Evolutionary conservation across 2,888 invertebrate species (phyloP).

Genomic region (Rhogogaster chlorosoma): DNA sequence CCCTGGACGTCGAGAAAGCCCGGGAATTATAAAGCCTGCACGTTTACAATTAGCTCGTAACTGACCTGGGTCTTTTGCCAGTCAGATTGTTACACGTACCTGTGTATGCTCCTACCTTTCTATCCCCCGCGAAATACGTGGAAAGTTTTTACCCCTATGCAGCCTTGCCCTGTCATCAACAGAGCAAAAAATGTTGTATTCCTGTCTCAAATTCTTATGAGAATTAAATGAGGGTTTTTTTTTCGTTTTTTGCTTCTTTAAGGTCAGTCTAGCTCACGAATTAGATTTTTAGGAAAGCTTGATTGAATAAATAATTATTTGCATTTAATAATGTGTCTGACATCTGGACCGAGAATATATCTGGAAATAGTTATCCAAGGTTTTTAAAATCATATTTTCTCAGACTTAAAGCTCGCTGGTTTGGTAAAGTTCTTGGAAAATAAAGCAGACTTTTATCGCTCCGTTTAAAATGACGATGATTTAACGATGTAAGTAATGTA

Average conservation of each 20-base stretch:
- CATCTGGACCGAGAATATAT: not conserved
- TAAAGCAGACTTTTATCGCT: not conserved
- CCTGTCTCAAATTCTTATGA: not conserved
- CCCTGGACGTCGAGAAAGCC: constrained; percentile 1
- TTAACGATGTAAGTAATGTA: not conserved
- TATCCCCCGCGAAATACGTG: not conserved
- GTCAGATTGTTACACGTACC: not conserved
- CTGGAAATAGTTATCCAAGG: not conserved
- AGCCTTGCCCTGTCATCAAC: not conserved
- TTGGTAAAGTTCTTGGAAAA: not conserved
- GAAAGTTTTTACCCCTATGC: not conserved
- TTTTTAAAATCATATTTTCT: not conserved
- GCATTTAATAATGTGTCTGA: not conserved
- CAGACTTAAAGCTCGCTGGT: not conserved
- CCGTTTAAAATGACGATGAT: not conserved
- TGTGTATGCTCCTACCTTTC: not conserved
- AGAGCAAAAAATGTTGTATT: not conserved
- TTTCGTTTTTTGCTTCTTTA: not conserved
- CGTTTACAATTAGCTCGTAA: constrained; percentile 35
- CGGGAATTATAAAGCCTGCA: constrained; percentile 4
- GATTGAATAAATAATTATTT: not conserved
- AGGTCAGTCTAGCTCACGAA: not conserved
- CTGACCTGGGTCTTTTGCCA: constrained; percentile 34
- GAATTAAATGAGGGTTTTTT: not conserved
- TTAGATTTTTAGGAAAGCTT: not conserved